Percentiles rank a stretch among this genome's conserved stretches.
phyloP scores from a whole-genome alignment of 1,140 invertebrate species.

The Mizuhopecten yessoensis region DNA sequence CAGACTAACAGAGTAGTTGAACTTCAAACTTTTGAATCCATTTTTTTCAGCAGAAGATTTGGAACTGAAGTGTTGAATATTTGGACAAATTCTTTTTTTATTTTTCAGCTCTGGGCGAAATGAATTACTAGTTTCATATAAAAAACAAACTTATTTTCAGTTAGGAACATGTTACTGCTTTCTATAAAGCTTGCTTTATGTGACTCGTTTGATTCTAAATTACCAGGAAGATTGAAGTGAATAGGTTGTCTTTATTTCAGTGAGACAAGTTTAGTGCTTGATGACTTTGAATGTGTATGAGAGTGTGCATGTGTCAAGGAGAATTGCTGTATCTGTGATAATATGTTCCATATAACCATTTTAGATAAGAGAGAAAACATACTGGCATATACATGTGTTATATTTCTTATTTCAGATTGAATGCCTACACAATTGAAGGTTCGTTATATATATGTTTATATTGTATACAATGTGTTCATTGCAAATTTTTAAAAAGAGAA shows the following conservation, averaged over 20 bases:
- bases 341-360: neutral
- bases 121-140: neutral
- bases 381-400: neutral
- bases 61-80: neutral
- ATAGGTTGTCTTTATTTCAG: neutral
- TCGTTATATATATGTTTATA: slow-evolving; percentile 40
- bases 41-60: neutral
- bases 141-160: neutral
- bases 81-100: neutral
- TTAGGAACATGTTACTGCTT: neutral
- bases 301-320: neutral
- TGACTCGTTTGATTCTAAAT: too few species aligned
- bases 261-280: neutral
- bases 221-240: neutral
- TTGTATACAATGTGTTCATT: neutral
- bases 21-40: neutral
- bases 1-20: too few species aligned
- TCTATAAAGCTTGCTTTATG: too few species aligned
- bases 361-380: neutral
- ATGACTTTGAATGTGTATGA: neutral
- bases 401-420: slow-evolving; percentile 14
- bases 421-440: neutral
- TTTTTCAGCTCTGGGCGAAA: neutral
- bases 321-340: neutral
- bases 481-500: slow-evolving; percentile 16